Conservation (phyloP, 1,140 invertebrate species). For the Drosophila parvula region DNA sequence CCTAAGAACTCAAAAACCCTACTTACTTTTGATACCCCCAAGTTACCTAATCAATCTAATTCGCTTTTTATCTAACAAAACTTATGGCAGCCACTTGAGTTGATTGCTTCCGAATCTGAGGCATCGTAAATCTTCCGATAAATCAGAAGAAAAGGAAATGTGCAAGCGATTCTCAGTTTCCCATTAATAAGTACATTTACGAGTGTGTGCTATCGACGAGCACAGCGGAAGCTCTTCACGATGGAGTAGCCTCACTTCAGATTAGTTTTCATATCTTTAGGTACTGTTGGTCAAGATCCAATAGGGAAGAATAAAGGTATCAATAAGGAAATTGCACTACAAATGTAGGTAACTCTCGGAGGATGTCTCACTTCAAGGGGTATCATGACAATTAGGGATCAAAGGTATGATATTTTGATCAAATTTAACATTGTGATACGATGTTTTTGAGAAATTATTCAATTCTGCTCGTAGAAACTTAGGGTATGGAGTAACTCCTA, state of each 20-base stretch:
- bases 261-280: conserved; percentile 26
- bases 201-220: conserved; percentile 18
- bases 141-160: conserved; percentile 17
- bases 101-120: conserved; percentile 14
- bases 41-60: conserved; percentile 10
- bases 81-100: conserved; percentile 35
- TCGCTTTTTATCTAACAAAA: conserved; percentile 3
- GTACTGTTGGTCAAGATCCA: conserved; percentile 4
- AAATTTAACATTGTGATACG: background rate
- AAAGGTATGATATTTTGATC: background rate
- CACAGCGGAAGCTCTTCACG: conserved; percentile 28
- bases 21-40: background rate
- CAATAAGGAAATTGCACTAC: background rate
- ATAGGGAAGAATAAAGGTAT: background rate
- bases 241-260: conserved; percentile 46
- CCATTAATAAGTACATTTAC: conserved; percentile 27
- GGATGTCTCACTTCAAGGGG: background rate
- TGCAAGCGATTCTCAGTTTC: conserved; percentile 11
- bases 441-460: background rate
- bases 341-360: background rate
- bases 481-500: background rate
- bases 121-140: conserved; percentile 29
- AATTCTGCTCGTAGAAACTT: too few species aligned
- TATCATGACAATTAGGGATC: background rate
- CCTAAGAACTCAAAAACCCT: background rate